A percentile compares a stretch with the other conserved stretches of the same genome.
Conservation (phyloP, 2,888 invertebrate species). For the Tromatobia lineatoria region DNA sequence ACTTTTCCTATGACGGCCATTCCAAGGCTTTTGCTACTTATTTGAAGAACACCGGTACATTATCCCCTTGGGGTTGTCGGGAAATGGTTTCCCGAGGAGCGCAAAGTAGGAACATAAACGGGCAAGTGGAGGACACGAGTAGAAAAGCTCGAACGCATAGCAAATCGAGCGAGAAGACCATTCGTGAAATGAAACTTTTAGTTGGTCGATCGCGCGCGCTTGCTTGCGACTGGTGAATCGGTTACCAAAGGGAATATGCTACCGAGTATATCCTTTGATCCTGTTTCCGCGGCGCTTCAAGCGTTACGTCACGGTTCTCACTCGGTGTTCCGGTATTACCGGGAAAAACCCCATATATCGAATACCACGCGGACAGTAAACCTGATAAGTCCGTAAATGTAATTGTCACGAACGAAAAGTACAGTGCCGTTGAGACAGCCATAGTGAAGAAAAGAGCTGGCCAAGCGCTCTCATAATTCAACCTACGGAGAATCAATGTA, state of each 20-base stretch:
- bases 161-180: neutral
- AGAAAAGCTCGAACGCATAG: constrained; percentile 25
- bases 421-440: neutral
- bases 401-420: constrained; percentile 68
- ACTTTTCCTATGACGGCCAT: neutral
- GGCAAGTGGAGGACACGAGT: constrained; percentile 12
- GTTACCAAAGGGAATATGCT: constrained; percentile 30
- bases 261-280: constrained; percentile 37
- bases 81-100: neutral
- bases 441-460: neutral
- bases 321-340: constrained; percentile 40
- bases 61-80: neutral
- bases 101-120: constrained; percentile 26
- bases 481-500: constrained; percentile 78
- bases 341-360: neutral
- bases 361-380: constrained; percentile 60
- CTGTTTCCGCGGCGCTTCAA: neutral
- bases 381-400: constrained; percentile 75
- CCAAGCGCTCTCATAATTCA: constrained; percentile 77
- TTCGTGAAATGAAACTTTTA: constrained; percentile 31
- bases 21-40: neutral
- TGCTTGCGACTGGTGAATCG: constrained; percentile 12
- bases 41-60: constrained; percentile 1
- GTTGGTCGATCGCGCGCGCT: constrained; percentile 25
- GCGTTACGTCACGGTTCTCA: neutral